Evolutionary conservation across 1,140 invertebrate species (phyloP).

Genomic region (Coenobita brevimanus): DNA sequence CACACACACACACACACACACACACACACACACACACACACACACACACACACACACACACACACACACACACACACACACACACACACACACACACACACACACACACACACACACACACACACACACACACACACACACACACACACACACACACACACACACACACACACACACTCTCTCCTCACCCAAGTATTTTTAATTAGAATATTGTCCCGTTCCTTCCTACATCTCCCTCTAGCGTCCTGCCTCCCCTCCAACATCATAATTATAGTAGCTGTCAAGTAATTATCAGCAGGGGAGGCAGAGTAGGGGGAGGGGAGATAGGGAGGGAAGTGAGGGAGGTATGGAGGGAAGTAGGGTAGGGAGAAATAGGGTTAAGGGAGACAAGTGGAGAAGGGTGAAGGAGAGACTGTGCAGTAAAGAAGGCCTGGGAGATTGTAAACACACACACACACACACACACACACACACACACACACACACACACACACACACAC

Average conservation of each 20-base stretch:
- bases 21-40: not conserved
- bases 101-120: not conserved
- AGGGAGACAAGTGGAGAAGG: no score
- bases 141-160: not conserved
- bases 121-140: no score
- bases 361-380: not conserved
- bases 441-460: no score
- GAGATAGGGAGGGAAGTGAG: not conserved
- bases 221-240: constrained; percentile 18
- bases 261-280: constrained; percentile 45
- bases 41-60: constrained; percentile 22
- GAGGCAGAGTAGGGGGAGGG: not conserved
- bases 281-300: constrained; percentile 34
- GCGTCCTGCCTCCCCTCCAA: not conserved
- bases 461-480: not conserved
- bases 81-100: constrained; percentile 10
- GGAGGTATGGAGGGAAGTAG: not conserved
- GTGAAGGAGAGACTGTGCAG: not conserved
- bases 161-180: not conserved
- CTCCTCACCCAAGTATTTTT: constrained; percentile 27
- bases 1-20: not conserved
- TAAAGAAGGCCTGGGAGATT: not conserved
- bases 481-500: constrained; percentile 2
- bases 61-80: constrained; percentile 24
- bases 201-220: constrained; percentile 39